Percentiles rank a stretch among this genome's conserved stretches.
Evolutionary conservation across 2,797 vertebrate species (phyloP).

Genomic region (Toxotes lorentzi): DNA sequence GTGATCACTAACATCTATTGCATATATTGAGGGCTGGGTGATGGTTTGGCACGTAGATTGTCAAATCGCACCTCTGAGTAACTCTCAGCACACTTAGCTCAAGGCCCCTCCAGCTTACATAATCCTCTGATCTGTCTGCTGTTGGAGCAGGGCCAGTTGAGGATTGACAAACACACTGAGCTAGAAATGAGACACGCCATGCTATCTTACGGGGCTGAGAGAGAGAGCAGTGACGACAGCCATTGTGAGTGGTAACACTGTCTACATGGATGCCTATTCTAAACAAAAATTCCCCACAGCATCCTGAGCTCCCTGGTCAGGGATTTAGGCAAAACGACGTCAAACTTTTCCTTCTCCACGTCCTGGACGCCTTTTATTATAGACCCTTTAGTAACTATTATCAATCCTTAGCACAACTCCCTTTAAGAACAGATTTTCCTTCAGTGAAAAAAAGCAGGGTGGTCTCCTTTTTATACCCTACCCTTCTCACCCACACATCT

Average conservation of each 20-base stretch:
- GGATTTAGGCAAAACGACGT: constrained; percentile 18
- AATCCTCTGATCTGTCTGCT: constrained; percentile 80
- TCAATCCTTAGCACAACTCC: constrained; percentile 21
- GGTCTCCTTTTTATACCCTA: constrained; percentile 21
- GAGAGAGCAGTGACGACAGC: constrained; percentile 57
- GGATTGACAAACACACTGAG: constrained; percentile 72
- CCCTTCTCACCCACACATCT: constrained; percentile 37
- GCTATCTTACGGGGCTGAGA: constrained; percentile 63
- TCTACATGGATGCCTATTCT: constrained; percentile 28
- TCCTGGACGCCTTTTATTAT: neutral
- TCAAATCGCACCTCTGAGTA: constrained; percentile 82
- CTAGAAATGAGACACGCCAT: constrained; percentile 58
- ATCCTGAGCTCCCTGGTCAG: constrained; percentile 38
- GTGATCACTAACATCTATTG: constrained; percentile 72
- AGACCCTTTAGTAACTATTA: constrained; percentile 31
- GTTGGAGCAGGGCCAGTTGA: constrained; percentile 74
- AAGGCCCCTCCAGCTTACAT: constrained; percentile 81
- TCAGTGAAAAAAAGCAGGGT: constrained; percentile 27
- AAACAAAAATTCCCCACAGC: constrained; percentile 42
- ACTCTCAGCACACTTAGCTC: constrained; percentile 77
- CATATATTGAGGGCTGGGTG: constrained; percentile 66
- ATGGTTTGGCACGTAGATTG: constrained; percentile 77
- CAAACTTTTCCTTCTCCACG: neutral
- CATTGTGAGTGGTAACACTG: constrained; percentile 53
- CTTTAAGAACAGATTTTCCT: constrained; percentile 6